phyloP scores from a whole-genome alignment of 2,888 invertebrate genomes.

The Dexiosoma caninum region DNA sequence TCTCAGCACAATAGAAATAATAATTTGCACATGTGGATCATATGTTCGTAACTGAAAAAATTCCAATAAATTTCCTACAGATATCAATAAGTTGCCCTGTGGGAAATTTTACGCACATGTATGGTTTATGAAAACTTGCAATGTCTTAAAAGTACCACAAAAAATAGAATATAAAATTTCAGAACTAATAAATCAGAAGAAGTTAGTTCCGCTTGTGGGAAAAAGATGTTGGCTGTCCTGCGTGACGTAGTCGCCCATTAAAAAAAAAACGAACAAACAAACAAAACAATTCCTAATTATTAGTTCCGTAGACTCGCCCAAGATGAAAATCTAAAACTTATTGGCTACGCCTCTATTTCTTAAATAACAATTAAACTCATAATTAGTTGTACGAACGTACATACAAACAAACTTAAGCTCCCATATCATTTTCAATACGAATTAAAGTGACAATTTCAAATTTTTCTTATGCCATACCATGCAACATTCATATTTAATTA shows the following conservation, averaged over 20 bases:
- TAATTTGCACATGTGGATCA: slow-evolving; percentile 30
- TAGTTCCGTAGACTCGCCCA: slow-evolving; percentile 1
- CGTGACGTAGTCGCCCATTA: background rate
- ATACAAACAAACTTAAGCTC: too few relatives aligned
- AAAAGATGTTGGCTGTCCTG: background rate
- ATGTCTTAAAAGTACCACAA: too few relatives aligned
- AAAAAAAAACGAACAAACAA: too few relatives aligned
- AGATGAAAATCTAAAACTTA: background rate
- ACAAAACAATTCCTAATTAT: slow-evolving; percentile 12
- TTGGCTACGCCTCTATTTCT: slow-evolving; percentile 22
- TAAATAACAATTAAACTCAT: background rate
- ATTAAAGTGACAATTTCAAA: slow-evolving; percentile 21
- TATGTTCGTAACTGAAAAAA: background rate
- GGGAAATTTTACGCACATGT: background rate
- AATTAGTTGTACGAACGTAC: background rate
- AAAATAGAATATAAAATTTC: too few relatives aligned
- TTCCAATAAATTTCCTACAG: background rate
- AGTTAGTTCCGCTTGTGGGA: slow-evolving; percentile 12
- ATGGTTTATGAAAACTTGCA: background rate
- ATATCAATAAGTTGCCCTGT: background rate
- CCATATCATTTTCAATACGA: background rate
- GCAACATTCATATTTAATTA: slow-evolving; percentile 3
- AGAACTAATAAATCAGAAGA: background rate
- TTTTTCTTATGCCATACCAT: background rate
- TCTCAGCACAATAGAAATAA: background rate